phyloP scores from a whole-genome alignment of 2,797 vertebrate species.

The Enteromius afrohamiltoni region DNA sequence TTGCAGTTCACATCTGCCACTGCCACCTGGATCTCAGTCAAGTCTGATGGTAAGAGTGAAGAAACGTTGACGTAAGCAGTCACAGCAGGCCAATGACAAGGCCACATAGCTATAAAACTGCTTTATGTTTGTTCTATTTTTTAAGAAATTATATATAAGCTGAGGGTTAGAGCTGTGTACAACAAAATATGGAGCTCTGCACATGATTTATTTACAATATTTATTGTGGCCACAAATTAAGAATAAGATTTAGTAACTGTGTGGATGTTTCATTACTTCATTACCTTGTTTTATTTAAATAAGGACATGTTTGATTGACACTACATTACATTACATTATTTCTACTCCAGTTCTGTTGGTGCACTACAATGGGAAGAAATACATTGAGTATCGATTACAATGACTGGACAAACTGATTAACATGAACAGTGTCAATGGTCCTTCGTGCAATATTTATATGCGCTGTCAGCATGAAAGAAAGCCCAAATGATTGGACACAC shows the following conservation, averaged over 20 bases:
- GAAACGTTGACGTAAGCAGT: slow-evolving; percentile 18
- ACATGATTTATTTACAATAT: not conserved
- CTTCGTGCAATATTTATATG: not conserved
- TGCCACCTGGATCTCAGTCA: slow-evolving; percentile 94
- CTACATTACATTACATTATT: not conserved
- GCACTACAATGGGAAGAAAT: not conserved
- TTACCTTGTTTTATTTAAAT: not conserved
- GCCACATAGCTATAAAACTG: slow-evolving; percentile 31
- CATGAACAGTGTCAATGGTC: not conserved
- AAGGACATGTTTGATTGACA: not conserved
- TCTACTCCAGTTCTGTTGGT: not conserved
- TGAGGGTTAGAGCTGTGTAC: not conserved
- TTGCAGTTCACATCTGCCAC: slow-evolving; percentile 86
- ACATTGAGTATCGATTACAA: not conserved
- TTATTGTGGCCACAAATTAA: not conserved
- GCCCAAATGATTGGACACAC: slow-evolving; percentile 3
- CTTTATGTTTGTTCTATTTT: slow-evolving; percentile 6
- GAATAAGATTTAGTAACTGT: not conserved
- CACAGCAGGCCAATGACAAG: slow-evolving; percentile 48
- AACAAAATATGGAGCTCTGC: not conserved
- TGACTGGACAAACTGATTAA: not conserved
- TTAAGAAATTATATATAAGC: not conserved
- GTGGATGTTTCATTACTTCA: not conserved
- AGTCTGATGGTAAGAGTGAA: slow-evolving; percentile 76
- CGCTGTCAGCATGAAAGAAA: not conserved